Base-by-base conservation (phyloP, 2,888 invertebrate species). In the Hypena proboscidalis region DNA sequence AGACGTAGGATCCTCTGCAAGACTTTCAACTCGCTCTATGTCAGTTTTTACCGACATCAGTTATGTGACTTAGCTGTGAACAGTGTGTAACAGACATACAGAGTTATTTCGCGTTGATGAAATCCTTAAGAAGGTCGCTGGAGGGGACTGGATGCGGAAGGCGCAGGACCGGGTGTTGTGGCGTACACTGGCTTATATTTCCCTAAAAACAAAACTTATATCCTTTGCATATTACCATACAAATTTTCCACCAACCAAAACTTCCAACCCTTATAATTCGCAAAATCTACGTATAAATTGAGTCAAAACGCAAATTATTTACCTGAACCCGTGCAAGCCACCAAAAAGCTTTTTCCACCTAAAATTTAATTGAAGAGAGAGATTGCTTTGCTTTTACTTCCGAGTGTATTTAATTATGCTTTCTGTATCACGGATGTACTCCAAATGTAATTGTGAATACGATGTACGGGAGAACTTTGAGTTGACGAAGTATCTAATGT, bases 381-480 rank as follows among this genome's bases (percentile, higher is more conserved):
- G 35, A 25, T 27, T n/a, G n/a, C n/a, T 25, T 47, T 45, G 25
- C 39, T 51, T 50, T 42, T 40, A 22, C 27, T 38, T 31, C 21
- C 7, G 25, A 36, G 34, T 39, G 17, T 47, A 44, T 59, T 59
- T 39, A 54, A 59, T 64, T 64, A 44, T 46, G 29, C 29, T 51
- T 34, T 46, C 25, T 33, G 22, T 25, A 10, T 30, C 20, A 23
- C 10, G 21, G 35, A 15, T 8, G 9, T 27, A 11, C 17, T 7
- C 14, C 15, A 14, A 27, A 26, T 22, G 37, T 27, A 30, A 43
- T 36, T 20, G 10, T 25, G 20, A 10, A 14, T 3, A 19, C n/a
- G 20, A n/a, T 15, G 25, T 10, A 13, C 19, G 17, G 13, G 3
- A 17, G 25, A 34, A 42, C 25, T 42, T 23, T 0, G 14, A 14